These are phyloP conservation scores for Aulostomus chinensis DNA, from an alignment of 2,797 vertebrate genomes.

Conservation along the genomic window DNA sequence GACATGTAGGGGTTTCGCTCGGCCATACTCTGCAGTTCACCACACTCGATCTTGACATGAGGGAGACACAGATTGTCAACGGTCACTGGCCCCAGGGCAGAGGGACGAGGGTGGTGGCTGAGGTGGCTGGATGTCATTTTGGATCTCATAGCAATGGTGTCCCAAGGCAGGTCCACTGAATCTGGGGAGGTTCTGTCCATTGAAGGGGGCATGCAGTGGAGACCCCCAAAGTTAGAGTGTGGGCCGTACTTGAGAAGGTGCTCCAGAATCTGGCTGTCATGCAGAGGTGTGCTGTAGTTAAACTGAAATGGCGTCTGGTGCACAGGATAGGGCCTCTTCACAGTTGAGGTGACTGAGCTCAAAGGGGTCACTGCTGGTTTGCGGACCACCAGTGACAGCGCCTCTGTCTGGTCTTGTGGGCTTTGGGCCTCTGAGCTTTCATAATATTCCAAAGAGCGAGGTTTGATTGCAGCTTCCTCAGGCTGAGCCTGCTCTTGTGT, in stretches of 20 bases:
- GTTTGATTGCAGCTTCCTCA: conserved; percentile 60
- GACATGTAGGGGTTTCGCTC: conserved; percentile 81
- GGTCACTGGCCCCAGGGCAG: conserved; percentile 61
- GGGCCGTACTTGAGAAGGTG: conserved; percentile 83
- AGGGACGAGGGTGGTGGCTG: conserved; percentile 75
- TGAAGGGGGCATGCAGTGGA: conserved; percentile 68
- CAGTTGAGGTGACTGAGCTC: conserved; percentile 64
- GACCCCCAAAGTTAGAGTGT: conserved; percentile 69
- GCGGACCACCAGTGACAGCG: conserved; percentile 74
- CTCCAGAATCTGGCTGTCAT: conserved; percentile 84
- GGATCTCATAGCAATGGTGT: conserved; percentile 77
- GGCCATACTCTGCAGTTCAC: conserved; percentile 75
- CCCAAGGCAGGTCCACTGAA: conserved; percentile 81
- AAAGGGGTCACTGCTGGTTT: conserved; percentile 72
- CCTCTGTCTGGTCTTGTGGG: conserved; percentile 76
- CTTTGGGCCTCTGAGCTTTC: conserved; percentile 70
- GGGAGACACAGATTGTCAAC: conserved; percentile 80
- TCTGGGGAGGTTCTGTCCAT: conserved; percentile 76
- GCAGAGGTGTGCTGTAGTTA: conserved; percentile 71
- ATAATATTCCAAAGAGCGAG: conserved; percentile 70
- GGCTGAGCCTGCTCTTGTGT: conserved; percentile 60
- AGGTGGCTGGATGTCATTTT: conserved; percentile 78
- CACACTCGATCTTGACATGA: conserved; percentile 81
- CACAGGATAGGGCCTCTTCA: conserved; percentile 78
- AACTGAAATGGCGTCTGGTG: conserved; percentile 77